These are phyloP conservation scores for Trachops cirrhosus DNA, from an alignment of 2,797 vertebrate species.

Conservation along the genomic window DNA sequence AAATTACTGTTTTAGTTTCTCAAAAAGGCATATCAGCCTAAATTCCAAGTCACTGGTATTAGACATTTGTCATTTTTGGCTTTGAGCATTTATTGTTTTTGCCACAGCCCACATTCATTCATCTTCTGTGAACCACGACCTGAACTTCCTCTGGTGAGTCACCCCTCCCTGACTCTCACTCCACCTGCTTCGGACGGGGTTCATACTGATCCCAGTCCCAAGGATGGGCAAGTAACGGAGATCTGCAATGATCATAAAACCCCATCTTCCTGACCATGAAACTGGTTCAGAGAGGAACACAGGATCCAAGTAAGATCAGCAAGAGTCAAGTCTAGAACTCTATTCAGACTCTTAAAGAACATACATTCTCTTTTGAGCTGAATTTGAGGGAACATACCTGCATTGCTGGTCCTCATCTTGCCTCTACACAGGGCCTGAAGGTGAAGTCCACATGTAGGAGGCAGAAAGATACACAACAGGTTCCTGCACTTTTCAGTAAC, in stretches of 20 bases:
- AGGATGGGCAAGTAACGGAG: neutral
- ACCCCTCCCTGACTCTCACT: neutral
- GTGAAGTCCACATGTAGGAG: neutral
- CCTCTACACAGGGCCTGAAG: neutral
- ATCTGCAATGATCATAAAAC: neutral
- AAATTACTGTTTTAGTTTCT: conserved; percentile 14
- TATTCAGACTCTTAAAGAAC: neutral
- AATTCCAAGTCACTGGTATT: neutral
- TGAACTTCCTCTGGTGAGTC: neutral
- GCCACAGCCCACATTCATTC: neutral
- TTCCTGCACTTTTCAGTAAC: neutral
- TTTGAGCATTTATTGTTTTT: neutral
- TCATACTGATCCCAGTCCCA: neutral
- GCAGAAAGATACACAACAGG: neutral
- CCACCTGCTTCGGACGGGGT: neutral
- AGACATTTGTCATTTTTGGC: no score
- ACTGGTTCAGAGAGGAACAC: neutral
- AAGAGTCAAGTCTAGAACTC: neutral
- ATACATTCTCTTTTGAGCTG: neutral
- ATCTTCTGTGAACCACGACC: neutral
- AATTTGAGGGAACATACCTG: neutral
- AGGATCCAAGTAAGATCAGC: neutral
- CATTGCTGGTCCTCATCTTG: neutral
- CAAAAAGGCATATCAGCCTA: neutral
- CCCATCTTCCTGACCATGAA: neutral